Conservation (phyloP, 2,113 vertebrate species). For the Cathartes aura region DNA sequence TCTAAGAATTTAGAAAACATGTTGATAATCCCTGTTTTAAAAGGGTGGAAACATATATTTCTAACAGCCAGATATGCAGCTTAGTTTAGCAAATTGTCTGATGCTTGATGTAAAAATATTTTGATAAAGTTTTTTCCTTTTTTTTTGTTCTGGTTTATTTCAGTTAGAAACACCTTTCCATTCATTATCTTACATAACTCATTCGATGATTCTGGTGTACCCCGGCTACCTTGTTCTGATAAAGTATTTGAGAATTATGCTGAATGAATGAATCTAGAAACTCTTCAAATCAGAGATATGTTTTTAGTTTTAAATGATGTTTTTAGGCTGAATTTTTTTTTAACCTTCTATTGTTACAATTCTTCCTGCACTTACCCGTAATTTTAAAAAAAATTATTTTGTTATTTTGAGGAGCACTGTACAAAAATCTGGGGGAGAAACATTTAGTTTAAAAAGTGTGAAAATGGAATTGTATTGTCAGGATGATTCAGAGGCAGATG, state of each 20-base stretch:
- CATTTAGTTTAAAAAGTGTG: not conserved
- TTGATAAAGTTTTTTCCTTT: not conserved
- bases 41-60: not conserved
- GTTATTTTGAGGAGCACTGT: not conserved
- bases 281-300: not conserved
- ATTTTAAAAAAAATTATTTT: not conserved
- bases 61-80: not conserved
- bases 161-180: not conserved
- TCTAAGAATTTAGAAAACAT: not conserved
- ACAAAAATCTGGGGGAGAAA: not conserved
- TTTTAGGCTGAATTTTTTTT: not conserved
- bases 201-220: not conserved
- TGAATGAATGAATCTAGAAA: not conserved
- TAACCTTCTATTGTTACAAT: not conserved
- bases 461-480: not conserved
- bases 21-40: not conserved
- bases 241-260: not conserved
- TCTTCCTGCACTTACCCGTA: not conserved
- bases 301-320: not conserved
- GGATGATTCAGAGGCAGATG: not conserved
- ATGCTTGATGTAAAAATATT: not conserved
- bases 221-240: not conserved
- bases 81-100: not conserved
- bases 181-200: not conserved
- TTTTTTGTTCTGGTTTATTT: not conserved